Percentiles rank a stretch among this genome's conserved stretches.
phyloP scores from a whole-genome alignment of 1,140 invertebrate species.

The Apocrypta bakeri region DNA sequence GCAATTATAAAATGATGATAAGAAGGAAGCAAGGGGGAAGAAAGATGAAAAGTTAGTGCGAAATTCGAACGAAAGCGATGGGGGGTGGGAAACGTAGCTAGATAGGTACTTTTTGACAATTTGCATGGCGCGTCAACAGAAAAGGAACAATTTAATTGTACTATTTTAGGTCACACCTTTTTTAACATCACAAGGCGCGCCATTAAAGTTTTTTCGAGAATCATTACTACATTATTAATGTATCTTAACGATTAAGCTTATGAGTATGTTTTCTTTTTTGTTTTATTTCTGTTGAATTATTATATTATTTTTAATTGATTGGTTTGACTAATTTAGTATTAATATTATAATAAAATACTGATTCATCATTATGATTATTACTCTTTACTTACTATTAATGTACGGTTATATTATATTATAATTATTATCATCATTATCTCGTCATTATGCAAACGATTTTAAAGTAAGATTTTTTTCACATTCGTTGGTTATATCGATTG shows the following conservation, averaged over 20 bases:
- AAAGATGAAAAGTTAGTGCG: conserved; percentile 33
- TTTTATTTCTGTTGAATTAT: conserved; percentile 61
- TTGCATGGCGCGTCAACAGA: conserved; percentile 54
- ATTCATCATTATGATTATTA: conserved; percentile 52
- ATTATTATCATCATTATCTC: conserved; percentile 53
- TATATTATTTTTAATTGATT: conserved; percentile 53
- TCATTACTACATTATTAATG: conserved; percentile 42
- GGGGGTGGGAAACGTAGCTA: conserved; percentile 60
- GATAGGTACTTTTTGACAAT: conserved; percentile 70
- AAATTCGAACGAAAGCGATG: conserved; percentile 30
- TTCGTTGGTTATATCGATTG: conserved; percentile 30
- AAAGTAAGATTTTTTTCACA: conserved; percentile 30
- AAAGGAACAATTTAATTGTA: conserved; percentile 28
- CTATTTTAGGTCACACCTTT: conserved; percentile 19
- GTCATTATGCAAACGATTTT: conserved; percentile 46
- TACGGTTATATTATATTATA: conserved; percentile 45
- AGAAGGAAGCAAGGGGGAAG: conserved; percentile 10
- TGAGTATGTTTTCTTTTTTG: conserved; percentile 48
- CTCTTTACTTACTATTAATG: conserved; percentile 46
- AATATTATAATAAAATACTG: conserved; percentile 45
- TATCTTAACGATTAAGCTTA: conserved; percentile 31
- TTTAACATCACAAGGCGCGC: conserved; percentile 50
- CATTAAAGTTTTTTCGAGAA: conserved; percentile 55
- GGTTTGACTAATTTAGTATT: conserved; percentile 41
- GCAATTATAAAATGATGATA: conserved; percentile 36